A percentile compares a stretch with the other conserved stretches of the same genome.
phyloP scores from a whole-genome alignment of 30 jellyfish, hydroid and myxozoan species.

The Nemopilema nomurai region DNA sequence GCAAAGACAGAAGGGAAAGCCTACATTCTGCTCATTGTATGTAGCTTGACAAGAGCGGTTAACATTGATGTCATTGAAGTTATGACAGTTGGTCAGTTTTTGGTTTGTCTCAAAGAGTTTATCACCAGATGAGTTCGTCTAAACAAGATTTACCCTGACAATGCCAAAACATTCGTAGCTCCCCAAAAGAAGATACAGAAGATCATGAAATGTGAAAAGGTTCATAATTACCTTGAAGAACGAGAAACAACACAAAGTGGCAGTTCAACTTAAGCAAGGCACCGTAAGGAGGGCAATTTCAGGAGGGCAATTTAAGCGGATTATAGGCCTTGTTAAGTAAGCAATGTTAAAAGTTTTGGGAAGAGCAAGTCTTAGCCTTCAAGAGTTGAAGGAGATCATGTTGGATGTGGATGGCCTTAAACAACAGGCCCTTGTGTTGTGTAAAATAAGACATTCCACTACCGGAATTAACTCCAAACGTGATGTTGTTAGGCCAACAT shows the following conservation, averaged over 20 bases:
- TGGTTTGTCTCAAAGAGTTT: slow-evolving; percentile 57
- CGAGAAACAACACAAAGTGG: slow-evolving; percentile 61
- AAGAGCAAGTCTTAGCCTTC: slow-evolving; percentile 27
- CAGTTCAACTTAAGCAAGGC: slow-evolving; percentile 78
- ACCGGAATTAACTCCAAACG: slow-evolving; percentile 57
- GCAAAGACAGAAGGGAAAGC: slow-evolving; percentile 55
- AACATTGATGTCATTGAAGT: slow-evolving; percentile 47
- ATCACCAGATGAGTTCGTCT: slow-evolving; percentile 73
- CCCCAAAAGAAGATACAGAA: slow-evolving; percentile 54
- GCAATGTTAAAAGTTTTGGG: slow-evolving; percentile 62
- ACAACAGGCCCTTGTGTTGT: slow-evolving; percentile 71
- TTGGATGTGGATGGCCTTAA: slow-evolving; percentile 62
- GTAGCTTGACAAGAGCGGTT: slow-evolving; percentile 73
- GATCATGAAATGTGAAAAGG: slow-evolving; percentile 52
- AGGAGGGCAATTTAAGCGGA: slow-evolving; percentile 81
- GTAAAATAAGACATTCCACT: slow-evolving; percentile 73
- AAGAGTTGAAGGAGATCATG: slow-evolving; percentile 51
- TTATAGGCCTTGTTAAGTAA: slow-evolving; percentile 71
- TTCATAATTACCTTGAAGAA: slow-evolving; percentile 58
- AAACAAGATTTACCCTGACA: slow-evolving; percentile 67
- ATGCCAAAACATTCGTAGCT: slow-evolving; percentile 57
- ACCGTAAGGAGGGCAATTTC: slow-evolving; percentile 80
- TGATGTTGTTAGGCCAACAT: slow-evolving; percentile 48
- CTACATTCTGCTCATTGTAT: slow-evolving; percentile 56
- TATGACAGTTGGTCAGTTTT: slow-evolving; percentile 50